Evolutionary conservation across 2,113 vertebrate species (phyloP).

Genomic region (Gymnobelideus leadbeateri): DNA sequence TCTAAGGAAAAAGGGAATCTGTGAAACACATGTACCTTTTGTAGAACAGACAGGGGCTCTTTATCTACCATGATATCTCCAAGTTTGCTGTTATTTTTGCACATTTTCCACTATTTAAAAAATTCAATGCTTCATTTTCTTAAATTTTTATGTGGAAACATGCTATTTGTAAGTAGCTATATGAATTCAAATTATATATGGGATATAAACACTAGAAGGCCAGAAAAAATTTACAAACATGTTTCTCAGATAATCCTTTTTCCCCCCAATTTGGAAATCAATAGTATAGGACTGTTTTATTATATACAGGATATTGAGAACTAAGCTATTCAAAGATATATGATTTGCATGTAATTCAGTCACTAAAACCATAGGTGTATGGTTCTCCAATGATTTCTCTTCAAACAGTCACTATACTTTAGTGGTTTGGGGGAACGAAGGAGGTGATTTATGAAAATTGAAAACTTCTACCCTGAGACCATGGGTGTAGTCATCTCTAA

Average conservation of each 20-base stretch:
- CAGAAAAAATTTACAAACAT: background rate
- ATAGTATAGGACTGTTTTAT: background rate
- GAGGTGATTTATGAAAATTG: background rate
- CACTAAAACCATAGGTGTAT: background rate
- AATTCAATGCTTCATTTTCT: background rate
- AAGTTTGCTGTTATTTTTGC: conserved; percentile 11
- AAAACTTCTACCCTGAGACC: background rate
- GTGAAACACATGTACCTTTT: conserved; percentile 27
- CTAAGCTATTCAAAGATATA: conserved; percentile 18
- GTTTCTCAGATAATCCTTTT: background rate
- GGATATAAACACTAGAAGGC: conserved; percentile 15
- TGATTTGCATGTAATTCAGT: background rate
- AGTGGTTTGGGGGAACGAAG: background rate
- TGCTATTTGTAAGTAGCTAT: background rate
- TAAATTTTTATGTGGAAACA: conserved; percentile 31
- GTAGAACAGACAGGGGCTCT: background rate
- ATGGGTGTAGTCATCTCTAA: background rate
- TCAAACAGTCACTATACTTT: background rate
- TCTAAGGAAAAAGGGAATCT: background rate
- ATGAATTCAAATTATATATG: conserved; percentile 15
- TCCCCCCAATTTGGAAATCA: conserved; percentile 26
- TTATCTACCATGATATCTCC: background rate
- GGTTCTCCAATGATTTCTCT: conserved; percentile 19
- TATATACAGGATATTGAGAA: conserved; percentile 26
- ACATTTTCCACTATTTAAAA: background rate